Evolutionary conservation across 2,113 vertebrate genomes (phyloP).

Genomic region (Vimba vimba): DNA sequence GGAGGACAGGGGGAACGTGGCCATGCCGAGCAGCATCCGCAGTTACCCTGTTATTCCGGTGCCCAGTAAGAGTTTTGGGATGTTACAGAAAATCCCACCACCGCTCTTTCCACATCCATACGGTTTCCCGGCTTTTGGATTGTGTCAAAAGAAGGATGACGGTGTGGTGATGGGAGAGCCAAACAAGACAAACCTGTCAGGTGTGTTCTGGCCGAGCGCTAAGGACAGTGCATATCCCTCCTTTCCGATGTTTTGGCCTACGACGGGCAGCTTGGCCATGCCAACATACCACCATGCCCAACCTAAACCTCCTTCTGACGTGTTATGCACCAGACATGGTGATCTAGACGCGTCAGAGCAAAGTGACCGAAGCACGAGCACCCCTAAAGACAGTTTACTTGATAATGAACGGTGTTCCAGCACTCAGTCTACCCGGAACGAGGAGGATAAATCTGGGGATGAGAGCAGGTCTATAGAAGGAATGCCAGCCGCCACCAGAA

Average conservation of each 20-base stretch:
- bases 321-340: constrained; percentile 75
- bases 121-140: constrained; percentile 90
- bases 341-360: constrained; percentile 76
- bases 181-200: constrained; percentile 72
- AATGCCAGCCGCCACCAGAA: constrained; percentile 76
- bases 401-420: constrained; percentile 84
- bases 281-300: constrained; percentile 85
- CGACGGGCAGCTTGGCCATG: constrained; percentile 84
- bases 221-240: constrained; percentile 86
- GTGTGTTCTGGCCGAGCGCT: constrained; percentile 78
- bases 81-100: constrained; percentile 91
- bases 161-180: constrained; percentile 71
- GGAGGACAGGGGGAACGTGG: constrained; percentile 72
- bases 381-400: constrained; percentile 77
- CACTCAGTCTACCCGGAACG: constrained; percentile 79
- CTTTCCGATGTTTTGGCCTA: constrained; percentile 94
- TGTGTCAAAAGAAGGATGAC: constrained; percentile 93
- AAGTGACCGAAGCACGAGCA: constrained; percentile 81
- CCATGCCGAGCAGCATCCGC: constrained; percentile 75
- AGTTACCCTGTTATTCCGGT: constrained; percentile 96
- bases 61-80: constrained; percentile 93
- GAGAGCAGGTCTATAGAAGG: constrained; percentile 81
- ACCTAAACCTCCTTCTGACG: constrained; percentile 79
- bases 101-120: constrained; percentile 94
- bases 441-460: constrained; percentile 85